These are phyloP conservation scores for Ips nitidus DNA, from an alignment of 1,140 invertebrate genomes.

Conservation along the genomic window DNA sequence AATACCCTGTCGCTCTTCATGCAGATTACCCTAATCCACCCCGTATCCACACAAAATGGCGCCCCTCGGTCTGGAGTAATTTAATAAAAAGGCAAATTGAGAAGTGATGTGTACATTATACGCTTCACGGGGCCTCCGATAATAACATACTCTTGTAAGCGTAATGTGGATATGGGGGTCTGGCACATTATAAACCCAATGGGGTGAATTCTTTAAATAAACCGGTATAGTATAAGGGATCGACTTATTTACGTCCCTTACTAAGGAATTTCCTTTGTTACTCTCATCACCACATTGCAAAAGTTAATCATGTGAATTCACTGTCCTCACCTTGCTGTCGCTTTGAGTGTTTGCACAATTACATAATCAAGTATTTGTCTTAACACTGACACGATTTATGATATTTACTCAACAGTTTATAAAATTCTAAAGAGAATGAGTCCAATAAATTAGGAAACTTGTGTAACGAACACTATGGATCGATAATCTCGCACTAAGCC, in stretches of 20 bases:
- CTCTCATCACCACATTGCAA: no score
- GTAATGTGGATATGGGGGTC: slow-evolving; percentile 19
- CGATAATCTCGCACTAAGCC: slow-evolving; percentile 24
- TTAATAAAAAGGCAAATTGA: slow-evolving; percentile 39
- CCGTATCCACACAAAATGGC: slow-evolving; percentile 27
- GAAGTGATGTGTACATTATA: slow-evolving; percentile 34
- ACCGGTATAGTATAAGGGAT: no score
- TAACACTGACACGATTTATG: slow-evolving; percentile 5
- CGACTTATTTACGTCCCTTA: no score
- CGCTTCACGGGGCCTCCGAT: slow-evolving; percentile 15
- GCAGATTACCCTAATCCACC: slow-evolving; percentile 34
- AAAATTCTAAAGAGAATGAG: slow-evolving; percentile 10
- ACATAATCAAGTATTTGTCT: slow-evolving; percentile 5
- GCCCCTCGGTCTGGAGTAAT: slow-evolving; percentile 31
- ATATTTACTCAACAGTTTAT: slow-evolving; percentile 16
- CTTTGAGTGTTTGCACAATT: not conserved
- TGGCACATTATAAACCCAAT: not conserved
- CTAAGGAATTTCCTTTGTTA: no score
- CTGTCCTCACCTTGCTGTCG: no score
- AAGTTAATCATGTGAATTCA: no score
- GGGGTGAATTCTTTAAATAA: not conserved
- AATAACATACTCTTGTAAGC: slow-evolving; percentile 27
- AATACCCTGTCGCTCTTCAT: slow-evolving; percentile 23
- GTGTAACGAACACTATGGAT: slow-evolving; percentile 10
- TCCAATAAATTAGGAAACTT: slow-evolving; percentile 22